Base-by-base conservation (phyloP, 2,797 vertebrate genomes). In the Urophycis tenuis region DNA sequence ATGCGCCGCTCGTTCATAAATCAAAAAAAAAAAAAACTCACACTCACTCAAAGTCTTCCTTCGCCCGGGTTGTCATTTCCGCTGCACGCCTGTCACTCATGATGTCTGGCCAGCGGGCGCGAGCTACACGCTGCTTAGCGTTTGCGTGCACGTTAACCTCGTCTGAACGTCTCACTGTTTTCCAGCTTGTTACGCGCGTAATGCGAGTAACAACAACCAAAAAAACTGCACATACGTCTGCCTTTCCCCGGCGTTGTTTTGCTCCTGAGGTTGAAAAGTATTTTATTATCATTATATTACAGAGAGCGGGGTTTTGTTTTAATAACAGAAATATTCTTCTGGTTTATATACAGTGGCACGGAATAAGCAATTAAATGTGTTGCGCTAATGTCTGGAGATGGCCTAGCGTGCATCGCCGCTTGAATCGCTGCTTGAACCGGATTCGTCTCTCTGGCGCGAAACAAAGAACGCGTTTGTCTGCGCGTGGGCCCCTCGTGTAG, bases 311-410 rank as follows among this genome's bases (percentile, higher is more conserved):
- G 6, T 60, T 60, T 81, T 76, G 78, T 86, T 86, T 84, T 81
- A 83, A 81, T 80, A 85, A 74, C 74, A 86, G 64, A 80, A n/a
- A n/a, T 74, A 84, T 71, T 80, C 73, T 84, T 82, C 81, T 81
- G 72, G 75, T 87, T 85, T 81, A n/a, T 83, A 81, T 79, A 84
- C 86, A 79, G 85, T 86, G 85, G 87, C 89, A 85, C 80, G 73
- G 81, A 83, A 73, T 76, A 85, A 85, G 86, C 89, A 92, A 92
- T 92, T 92, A 91, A 90, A 92, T 89, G 89, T 91, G 90, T 91
- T 87, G 90, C 86, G 88, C 80, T 81, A 84, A 81, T 81, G 85
- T 83, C 82, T 75, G 83, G 77, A 80, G 88, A 87, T 87, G 75
- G 77, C 82, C 85, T 86, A 82, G 86, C n/a, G 85, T 78, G 82